Evolutionary conservation across 1,140 invertebrate genomes (phyloP).

Genomic region (Drosophila asahinai): DNA sequence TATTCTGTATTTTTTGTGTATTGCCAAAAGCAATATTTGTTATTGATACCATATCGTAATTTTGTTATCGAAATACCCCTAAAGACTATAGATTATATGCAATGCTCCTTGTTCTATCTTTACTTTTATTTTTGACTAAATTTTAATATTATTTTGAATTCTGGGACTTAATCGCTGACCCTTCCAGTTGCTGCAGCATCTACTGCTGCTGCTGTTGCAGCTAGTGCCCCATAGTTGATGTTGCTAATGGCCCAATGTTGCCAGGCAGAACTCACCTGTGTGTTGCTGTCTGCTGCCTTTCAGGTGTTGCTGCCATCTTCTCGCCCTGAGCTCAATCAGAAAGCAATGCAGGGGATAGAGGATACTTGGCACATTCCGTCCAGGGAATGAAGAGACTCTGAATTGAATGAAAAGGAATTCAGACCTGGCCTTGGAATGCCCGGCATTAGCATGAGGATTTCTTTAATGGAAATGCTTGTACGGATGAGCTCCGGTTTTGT

Average conservation of each 20-base stretch:
- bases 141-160: not conserved
- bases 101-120: too few species aligned
- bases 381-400: constrained; percentile 1
- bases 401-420: constrained; percentile 28
- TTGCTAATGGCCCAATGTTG: not conserved
- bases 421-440: constrained; percentile 18
- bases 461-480: constrained; percentile 31
- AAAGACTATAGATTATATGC: not conserved
- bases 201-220: too few species aligned
- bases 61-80: not conserved
- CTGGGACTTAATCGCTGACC: not conserved
- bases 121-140: not conserved
- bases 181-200: not conserved
- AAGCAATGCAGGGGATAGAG: constrained; percentile 6
- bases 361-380: constrained; percentile 20
- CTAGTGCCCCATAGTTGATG: not conserved
- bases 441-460: constrained; percentile 29
- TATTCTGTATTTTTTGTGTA: not conserved
- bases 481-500: constrained; percentile 20
- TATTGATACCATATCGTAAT: too few species aligned
- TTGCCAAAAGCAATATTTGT: too few species aligned
- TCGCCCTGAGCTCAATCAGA: constrained; percentile 8
- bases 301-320: not conserved
- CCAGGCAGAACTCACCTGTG: not conserved
- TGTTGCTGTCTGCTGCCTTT: not conserved